These are phyloP conservation scores for Nebria salina DNA, from an alignment of 2,888 invertebrate genomes.

Conservation along the genomic window DNA sequence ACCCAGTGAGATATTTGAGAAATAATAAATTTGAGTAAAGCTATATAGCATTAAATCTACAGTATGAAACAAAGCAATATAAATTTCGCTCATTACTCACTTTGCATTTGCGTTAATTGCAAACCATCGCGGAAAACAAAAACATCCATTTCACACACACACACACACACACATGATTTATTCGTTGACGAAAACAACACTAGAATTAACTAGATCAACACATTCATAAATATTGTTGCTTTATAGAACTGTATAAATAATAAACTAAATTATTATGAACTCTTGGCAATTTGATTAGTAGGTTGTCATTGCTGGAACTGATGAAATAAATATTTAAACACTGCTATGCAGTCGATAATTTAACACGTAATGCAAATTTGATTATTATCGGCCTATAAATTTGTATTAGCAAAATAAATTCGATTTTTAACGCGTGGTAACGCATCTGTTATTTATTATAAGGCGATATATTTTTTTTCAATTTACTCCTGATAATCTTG, in stretches of 20 bases:
- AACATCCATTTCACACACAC: background rate
- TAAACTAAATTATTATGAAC: background rate
- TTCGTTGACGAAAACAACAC: background rate
- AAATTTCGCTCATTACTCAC: background rate
- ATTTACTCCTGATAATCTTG: no score
- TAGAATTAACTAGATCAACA: slow-evolving; percentile 1
- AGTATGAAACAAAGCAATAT: background rate
- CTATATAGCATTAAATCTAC: background rate
- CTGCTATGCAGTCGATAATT: slow-evolving; percentile 23
- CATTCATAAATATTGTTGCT: background rate
- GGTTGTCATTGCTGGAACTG: background rate
- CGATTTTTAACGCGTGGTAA: no score
- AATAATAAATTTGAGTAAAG: background rate
- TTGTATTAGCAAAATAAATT: no score
- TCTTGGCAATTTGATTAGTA: background rate
- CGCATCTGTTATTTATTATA: no score
- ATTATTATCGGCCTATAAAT: no score
- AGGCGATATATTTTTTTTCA: no score
- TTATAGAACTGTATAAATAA: background rate
- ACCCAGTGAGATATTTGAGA: background rate
- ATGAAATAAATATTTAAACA: slow-evolving; percentile 31
- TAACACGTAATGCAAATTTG: slow-evolving; percentile 23
- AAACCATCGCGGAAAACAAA: background rate
- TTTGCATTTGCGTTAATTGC: background rate
- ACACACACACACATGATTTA: background rate